Evolutionary conservation across 2,888 invertebrate species (phyloP), one percentile per base, ranked within the genome.

Genomic region (Lydus trimaculatus): DNA sequence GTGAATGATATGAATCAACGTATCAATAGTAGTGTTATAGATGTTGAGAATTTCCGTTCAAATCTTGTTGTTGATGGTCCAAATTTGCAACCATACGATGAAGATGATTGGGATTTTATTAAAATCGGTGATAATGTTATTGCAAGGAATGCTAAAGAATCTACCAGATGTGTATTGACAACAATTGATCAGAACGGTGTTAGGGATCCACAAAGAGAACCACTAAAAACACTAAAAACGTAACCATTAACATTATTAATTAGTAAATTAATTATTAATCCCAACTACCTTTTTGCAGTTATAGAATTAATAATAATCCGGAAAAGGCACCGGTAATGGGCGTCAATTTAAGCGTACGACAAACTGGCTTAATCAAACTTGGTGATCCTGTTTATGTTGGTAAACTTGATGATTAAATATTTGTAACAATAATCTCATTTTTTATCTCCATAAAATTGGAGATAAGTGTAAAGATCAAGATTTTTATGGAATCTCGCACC

Each of bases 101-200:
- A 90, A 81, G 89, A 90, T 70, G 76, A 82, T 23, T 90, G 90
- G 89, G 84, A 86, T 23, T 89, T 88, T 86, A 82, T 90, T 25
- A 87, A 85, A 79, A 87, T 90, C 28, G 90, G 90, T 0, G 83
- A 86, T 33, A 76, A 77, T 0, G 86, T 85, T 0, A 74, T 86
- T 13, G 83, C 90, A 58, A 83, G 87, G 71, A 87, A 87, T 73
- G 84, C 88, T 17, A 89, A 88, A 77, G 87, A 87, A 1, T 90
- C 89, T 74, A 85, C 88, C 1, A 87, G 90, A 86, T 90, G 85
- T 70, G 74, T 80, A 28, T 73, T 84, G 63, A 83, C 82, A 0
- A 84, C 84, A 1, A 82, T 89, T 17, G 82, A 89, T 79, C 83
- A 86, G 31, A 87, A 85, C 17, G 89, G 86, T 0, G 72, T 79